phyloP scores from a whole-genome alignment of 2,888 invertebrate species.

The Leptinotarsa peninsularis region DNA sequence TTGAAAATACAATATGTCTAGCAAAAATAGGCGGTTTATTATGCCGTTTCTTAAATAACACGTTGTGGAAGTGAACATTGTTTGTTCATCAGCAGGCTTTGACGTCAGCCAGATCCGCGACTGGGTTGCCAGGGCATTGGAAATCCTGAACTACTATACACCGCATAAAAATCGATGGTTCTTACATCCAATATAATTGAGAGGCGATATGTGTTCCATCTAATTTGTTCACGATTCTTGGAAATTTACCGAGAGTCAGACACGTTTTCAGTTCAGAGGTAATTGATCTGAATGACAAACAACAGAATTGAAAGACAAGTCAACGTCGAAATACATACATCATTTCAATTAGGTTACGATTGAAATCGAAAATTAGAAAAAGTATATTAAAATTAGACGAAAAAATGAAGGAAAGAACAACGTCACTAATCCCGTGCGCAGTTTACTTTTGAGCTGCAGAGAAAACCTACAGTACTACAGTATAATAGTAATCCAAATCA shows the following conservation, averaged over 20 bases:
- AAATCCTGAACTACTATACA: slow-evolving; percentile 1
- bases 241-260: slow-evolving; percentile 7
- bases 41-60: no score
- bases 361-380: no score
- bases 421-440: no score
- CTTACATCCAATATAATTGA: slow-evolving; percentile 8
- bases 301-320: slow-evolving; percentile 1
- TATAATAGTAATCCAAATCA: no score
- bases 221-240: slow-evolving; percentile 10
- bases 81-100: slow-evolving; percentile 10
- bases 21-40: no score
- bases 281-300: background rate
- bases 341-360: no score
- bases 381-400: no score
- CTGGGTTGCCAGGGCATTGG: slow-evolving; percentile 3
- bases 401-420: no score
- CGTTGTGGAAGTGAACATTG: background rate
- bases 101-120: slow-evolving; percentile 7
- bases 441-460: no score
- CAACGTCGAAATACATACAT: no score
- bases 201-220: background rate
- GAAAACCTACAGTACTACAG: no score
- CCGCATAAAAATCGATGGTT: slow-evolving; percentile 17
- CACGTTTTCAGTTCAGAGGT: slow-evolving; percentile 7
- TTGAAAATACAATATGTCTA: no score